These are phyloP conservation scores for Burhinus oedicnemus DNA, from an alignment of 2,113 vertebrate species.

Conservation along the genomic window DNA sequence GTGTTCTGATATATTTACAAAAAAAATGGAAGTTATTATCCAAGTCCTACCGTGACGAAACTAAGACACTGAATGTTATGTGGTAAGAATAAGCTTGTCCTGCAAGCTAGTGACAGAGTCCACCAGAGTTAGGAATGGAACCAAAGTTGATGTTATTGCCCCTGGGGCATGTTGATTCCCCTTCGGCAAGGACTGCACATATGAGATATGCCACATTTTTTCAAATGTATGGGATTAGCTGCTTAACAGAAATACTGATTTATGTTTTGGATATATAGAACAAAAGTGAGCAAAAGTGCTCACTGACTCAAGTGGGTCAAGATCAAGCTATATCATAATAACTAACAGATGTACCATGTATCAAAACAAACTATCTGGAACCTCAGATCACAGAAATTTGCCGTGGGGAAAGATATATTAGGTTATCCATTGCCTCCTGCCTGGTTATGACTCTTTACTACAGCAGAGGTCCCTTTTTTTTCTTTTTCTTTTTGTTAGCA, in stretches of 20 bases:
- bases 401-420: neutral
- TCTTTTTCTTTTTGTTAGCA: neutral
- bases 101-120: neutral
- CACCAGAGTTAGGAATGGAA: neutral
- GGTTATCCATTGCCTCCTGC: neutral
- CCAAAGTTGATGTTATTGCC: neutral
- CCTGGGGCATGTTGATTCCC: neutral
- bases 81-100: neutral
- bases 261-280: neutral
- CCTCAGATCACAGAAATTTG: neutral
- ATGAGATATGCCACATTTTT: neutral
- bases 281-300: neutral
- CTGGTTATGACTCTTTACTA: neutral
- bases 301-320: neutral
- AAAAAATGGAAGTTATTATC: neutral
- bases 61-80: neutral
- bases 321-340: neutral
- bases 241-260: neutral
- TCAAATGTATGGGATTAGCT: neutral
- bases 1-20: neutral
- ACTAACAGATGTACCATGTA: neutral
- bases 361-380: neutral
- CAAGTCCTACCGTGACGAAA: neutral
- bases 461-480: neutral
- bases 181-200: neutral